Conservation (phyloP, 1,140 invertebrate genomes). For the Batillaria attramentaria region DNA sequence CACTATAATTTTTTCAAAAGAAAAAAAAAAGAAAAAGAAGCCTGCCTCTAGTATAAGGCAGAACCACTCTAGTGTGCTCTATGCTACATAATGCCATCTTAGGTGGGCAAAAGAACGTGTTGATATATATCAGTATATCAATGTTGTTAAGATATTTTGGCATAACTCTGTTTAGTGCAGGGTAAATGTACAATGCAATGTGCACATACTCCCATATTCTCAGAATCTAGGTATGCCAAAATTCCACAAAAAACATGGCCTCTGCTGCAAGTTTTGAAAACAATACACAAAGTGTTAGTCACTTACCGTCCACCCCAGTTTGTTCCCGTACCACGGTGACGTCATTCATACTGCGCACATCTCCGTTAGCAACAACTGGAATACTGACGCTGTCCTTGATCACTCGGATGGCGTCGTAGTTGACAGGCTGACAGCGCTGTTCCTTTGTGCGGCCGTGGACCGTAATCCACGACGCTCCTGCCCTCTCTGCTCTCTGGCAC, state of each 20-base stretch:
- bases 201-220: neutral
- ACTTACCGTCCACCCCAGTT: constrained; percentile 83
- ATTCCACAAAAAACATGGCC: neutral
- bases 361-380: constrained; percentile 94
- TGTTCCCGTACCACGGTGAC: constrained; percentile 78
- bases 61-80: too few species aligned
- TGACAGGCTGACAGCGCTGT: constrained; percentile 85
- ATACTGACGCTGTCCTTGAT: constrained; percentile 82
- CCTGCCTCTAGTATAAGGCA: too few species aligned
- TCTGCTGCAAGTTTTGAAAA: neutral
- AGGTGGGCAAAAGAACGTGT: too few species aligned
- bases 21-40: too few species aligned
- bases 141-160: neutral
- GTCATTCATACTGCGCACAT: constrained; percentile 82
- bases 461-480: constrained; percentile 89
- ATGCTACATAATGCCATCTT: too few species aligned
- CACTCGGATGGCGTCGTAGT: constrained; percentile 81
- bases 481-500: constrained; percentile 85
- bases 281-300: neutral
- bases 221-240: neutral
- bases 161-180: neutral
- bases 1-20: too few species aligned
- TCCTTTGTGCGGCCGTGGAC: constrained; percentile 91
- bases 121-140: too few species aligned
- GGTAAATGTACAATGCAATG: too few species aligned